phyloP scores from a whole-genome alignment of 2,113 vertebrate genomes.

The Todiramphus saurophagus region DNA sequence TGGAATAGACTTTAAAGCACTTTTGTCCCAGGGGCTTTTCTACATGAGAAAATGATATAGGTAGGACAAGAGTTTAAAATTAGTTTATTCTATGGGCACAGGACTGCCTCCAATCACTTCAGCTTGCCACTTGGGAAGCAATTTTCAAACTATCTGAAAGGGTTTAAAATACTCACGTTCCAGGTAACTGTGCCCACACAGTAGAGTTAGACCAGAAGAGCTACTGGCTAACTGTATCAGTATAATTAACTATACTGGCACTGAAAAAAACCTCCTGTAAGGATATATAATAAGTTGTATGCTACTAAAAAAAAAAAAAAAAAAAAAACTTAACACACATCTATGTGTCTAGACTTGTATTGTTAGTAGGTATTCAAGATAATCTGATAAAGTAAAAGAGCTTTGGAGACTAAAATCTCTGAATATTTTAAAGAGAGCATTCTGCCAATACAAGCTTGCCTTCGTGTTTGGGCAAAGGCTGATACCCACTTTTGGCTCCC shows the following conservation, averaged over 20 bases:
- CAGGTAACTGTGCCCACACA: neutral
- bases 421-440: neutral
- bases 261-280: neutral
- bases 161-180: neutral
- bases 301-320: neutral
- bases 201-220: neutral
- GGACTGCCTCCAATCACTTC: neutral
- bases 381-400: neutral
- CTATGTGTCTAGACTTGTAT: neutral
- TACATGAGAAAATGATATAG: neutral
- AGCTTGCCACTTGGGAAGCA: neutral
- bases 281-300: neutral
- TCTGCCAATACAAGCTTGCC: neutral
- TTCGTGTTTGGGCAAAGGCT: neutral
- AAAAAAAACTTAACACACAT: neutral
- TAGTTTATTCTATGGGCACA: neutral
- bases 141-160: constrained; percentile 21
- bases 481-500: neutral
- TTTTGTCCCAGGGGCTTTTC: neutral
- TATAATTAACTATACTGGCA: neutral
- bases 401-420: neutral
- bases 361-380: neutral
- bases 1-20: neutral
- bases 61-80: constrained; percentile 5
- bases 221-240: neutral